Evolutionary conservation across 1,140 invertebrate genomes (phyloP).

Genomic region (Heliothis subflexa): DNA sequence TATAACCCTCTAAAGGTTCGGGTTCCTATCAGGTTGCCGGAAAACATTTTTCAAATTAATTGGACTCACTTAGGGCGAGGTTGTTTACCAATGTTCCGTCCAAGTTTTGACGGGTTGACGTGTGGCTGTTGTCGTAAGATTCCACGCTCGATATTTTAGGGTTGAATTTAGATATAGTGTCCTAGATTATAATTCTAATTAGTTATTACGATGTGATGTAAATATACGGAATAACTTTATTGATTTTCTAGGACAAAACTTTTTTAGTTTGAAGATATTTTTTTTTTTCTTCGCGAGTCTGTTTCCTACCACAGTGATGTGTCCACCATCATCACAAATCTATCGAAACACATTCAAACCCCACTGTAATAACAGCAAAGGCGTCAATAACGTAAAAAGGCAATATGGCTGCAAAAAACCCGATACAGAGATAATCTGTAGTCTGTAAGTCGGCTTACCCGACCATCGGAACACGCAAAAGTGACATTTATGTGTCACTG

Average conservation of each 20-base stretch:
- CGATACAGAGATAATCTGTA: constrained; percentile 43
- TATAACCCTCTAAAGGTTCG: background rate
- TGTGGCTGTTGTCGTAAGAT: constrained; percentile 34
- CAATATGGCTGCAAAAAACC: constrained; percentile 16
- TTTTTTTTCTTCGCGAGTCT: no score
- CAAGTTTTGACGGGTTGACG: constrained; percentile 46
- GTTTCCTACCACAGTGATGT: no score
- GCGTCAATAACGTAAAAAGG: constrained; percentile 7
- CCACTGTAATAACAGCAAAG: no score
- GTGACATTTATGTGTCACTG: constrained; percentile 63
- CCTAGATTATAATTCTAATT: background rate
- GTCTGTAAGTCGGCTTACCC: constrained; percentile 45
- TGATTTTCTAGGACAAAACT: no score
- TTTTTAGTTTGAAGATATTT: no score
- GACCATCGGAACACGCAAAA: constrained; percentile 53
- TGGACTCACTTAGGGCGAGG: constrained; percentile 37
- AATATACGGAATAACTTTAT: no score
- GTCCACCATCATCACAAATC: no score
- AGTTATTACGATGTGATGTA: no score
- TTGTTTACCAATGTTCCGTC: constrained; percentile 46
- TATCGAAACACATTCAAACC: no score
- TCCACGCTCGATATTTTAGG: constrained; percentile 12
- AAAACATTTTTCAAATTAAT: constrained; percentile 57
- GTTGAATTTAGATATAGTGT: constrained; percentile 6
- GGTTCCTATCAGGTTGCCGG: constrained; percentile 45